Evolutionary conservation across 2,888 invertebrate species (phyloP).

Genomic region (Steinernema carpocapsae): DNA sequence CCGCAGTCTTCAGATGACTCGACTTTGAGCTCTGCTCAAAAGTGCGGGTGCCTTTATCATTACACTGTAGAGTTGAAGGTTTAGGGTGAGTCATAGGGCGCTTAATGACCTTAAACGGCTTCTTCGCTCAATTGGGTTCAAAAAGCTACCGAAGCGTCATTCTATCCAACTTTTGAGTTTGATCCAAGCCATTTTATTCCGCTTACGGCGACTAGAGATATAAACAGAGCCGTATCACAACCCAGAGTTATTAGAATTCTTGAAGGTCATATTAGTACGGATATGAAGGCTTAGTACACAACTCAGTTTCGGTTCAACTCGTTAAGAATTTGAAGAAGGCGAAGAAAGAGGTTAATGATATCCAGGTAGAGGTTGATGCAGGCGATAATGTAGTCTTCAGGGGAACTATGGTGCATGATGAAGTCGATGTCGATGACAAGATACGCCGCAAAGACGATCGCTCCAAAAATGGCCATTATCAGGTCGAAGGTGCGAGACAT

Average conservation of each 20-base stretch:
- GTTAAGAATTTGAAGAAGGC: slow-evolving; percentile 75
- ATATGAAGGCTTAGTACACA: not conserved
- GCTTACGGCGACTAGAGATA: not conserved
- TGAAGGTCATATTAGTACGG: not conserved
- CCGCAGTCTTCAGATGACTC: too few relatives aligned
- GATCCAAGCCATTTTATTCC: too few relatives aligned
- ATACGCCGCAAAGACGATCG: slow-evolving; percentile 79
- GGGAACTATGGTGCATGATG: slow-evolving; percentile 68
- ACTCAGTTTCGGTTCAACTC: slow-evolving; percentile 53
- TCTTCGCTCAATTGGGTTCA: too few relatives aligned
- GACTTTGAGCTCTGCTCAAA: too few relatives aligned
- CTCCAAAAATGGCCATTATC: slow-evolving; percentile 78
- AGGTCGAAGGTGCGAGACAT: slow-evolving; percentile 79
- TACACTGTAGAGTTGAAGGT: too few relatives aligned
- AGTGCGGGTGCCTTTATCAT: too few relatives aligned
- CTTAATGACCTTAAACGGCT: too few relatives aligned
- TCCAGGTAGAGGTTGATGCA: slow-evolving; percentile 86
- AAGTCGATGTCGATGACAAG: slow-evolving; percentile 84
- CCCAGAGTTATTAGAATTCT: not conserved
- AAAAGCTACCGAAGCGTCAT: too few relatives aligned
- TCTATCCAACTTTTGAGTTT: too few relatives aligned
- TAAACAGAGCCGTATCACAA: not conserved
- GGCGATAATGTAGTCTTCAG: slow-evolving; percentile 86
- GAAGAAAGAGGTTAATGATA: slow-evolving; percentile 83
- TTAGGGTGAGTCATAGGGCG: too few relatives aligned